These are phyloP conservation scores for Zeuzera pyrina DNA, from an alignment of 2,888 invertebrate genomes.

Conservation along the genomic window DNA sequence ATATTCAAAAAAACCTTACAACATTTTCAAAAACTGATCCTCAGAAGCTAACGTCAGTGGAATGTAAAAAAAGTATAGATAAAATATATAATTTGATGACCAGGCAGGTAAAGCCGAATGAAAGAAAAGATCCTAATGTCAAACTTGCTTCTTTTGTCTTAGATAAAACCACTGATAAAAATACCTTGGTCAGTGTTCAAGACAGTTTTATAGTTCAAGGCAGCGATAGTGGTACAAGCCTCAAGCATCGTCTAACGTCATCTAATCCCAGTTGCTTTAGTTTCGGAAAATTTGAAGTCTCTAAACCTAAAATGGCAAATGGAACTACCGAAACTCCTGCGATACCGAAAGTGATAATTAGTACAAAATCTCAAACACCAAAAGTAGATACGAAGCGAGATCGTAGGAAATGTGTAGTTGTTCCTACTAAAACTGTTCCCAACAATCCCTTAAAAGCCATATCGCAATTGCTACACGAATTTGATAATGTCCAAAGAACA, in stretches of 20 bases:
- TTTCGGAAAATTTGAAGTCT: slow-evolving; percentile 27
- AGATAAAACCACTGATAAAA: too few species aligned
- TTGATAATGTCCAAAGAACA: slow-evolving; percentile 48
- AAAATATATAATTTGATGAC: slow-evolving; percentile 53
- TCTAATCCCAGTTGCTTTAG: slow-evolving; percentile 39
- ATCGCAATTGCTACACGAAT: slow-evolving; percentile 50
- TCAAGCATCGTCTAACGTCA: slow-evolving; percentile 38
- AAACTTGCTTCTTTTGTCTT: too few species aligned
- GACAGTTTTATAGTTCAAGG: slow-evolving; percentile 25
- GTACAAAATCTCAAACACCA: slow-evolving; percentile 28
- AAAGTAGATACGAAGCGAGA: slow-evolving; percentile 30
- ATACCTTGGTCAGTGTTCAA: slow-evolving; percentile 13
- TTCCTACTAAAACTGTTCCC: slow-evolving; percentile 18
- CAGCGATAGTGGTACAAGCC: slow-evolving; percentile 48
- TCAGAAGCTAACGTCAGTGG: slow-evolving; percentile 23
- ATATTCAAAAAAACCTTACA: too few species aligned
- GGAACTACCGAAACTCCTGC: slow-evolving; percentile 17
- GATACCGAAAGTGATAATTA: slow-evolving; percentile 49
- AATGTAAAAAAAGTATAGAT: slow-evolving; percentile 54
- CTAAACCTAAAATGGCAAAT: slow-evolving; percentile 16
- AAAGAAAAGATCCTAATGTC: slow-evolving; percentile 18
- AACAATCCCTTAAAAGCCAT: slow-evolving; percentile 56
- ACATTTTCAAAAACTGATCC: too few species aligned
- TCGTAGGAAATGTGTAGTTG: slow-evolving; percentile 19
- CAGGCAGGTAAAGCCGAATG: slow-evolving; percentile 31